A percentile compares a stretch with the other conserved stretches of the same genome.
Evolutionary conservation across 2,888 invertebrate genomes (phyloP).

Genomic region (Zaprionus bogoriensis): DNA sequence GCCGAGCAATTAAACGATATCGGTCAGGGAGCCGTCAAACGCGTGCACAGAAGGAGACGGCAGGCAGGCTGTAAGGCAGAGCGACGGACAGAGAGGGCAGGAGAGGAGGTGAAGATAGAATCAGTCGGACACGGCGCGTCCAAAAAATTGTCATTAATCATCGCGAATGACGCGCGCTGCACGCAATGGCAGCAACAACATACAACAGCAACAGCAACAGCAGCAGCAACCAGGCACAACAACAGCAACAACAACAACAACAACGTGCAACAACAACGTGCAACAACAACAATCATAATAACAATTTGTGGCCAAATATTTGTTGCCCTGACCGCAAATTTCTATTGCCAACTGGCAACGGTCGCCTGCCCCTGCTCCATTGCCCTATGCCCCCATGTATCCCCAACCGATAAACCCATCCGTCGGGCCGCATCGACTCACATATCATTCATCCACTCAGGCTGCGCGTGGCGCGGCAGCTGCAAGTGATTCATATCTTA

Average conservation of each 20-base stretch:
- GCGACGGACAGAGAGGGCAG: not conserved
- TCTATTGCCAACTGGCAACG: slow-evolving; percentile 33
- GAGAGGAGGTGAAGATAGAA: slow-evolving; percentile 9
- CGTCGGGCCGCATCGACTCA: slow-evolving; percentile 16
- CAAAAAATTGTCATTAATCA: slow-evolving; percentile 72
- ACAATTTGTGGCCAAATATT: slow-evolving; percentile 74
- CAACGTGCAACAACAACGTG: not conserved
- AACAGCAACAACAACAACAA: slow-evolving; percentile 19
- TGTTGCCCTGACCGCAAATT: slow-evolving; percentile 58
- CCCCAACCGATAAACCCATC: too few species aligned
- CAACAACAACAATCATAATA: slow-evolving; percentile 58
- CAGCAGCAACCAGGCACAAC: slow-evolving; percentile 8
- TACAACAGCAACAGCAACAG: slow-evolving; percentile 6
- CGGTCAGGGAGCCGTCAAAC: slow-evolving; percentile 59
- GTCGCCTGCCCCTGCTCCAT: not conserved
- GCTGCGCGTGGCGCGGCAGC: slow-evolving; percentile 4
- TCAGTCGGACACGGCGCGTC: slow-evolving; percentile 48
- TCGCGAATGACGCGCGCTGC: slow-evolving; percentile 55
- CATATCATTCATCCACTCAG: slow-evolving; percentile 6
- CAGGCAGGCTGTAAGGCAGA: not conserved
- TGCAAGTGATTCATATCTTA: slow-evolving; percentile 37
- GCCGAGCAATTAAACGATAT: slow-evolving; percentile 72
- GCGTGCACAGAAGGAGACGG: slow-evolving; percentile 8
- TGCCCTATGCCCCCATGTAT: not conserved
- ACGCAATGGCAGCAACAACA: slow-evolving; percentile 45